Evolutionary conservation across 2,797 vertebrate species (phyloP), one percentile per base, ranked within the genome.

Genomic region (Cottoperca gobio): DNA sequence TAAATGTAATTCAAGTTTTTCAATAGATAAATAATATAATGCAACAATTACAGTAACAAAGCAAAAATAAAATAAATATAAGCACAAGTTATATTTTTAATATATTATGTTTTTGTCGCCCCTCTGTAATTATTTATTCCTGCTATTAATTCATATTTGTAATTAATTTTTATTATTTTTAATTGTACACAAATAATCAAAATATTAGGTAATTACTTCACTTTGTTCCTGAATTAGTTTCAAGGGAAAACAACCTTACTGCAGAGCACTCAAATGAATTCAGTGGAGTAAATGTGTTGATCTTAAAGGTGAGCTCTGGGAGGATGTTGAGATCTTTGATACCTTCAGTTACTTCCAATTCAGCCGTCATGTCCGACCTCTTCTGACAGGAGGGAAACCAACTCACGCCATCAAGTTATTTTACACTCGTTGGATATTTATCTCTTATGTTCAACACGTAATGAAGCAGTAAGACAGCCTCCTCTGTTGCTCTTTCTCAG

Each of bases 401-500:
- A n/a, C n/a, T n/a, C n/a, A n/a, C n/a, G n/a, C n/a, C n/a, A n/a
- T n/a, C n/a, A n/a, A n/a, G n/a, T n/a, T n/a, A n/a, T n/a, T n/a
- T n/a, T n/a, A n/a, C n/a, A n/a, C n/a, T n/a, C n/a, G n/a, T n/a
- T n/a, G n/a, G n/a, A n/a, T n/a, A n/a, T n/a, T n/a, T n/a, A n/a
- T n/a, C n/a, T n/a, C n/a, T n/a, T n/a, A n/a, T n/a, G n/a, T n/a
- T n/a, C n/a, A n/a, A n/a, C n/a, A n/a, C n/a, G n/a, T n/a, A n/a
- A n/a, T n/a, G n/a, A n/a, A n/a, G n/a, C n/a, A n/a, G n/a, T n/a
- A n/a, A n/a, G n/a, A n/a, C n/a, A n/a, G n/a, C n/a, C n/a, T n/a
- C n/a, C 31, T 33, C 31, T 33, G 7, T 58, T 4, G 68, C 4
- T 75, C 43, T 52, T 53, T 85, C 80, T 37, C 76, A 99, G 98